These are phyloP conservation scores for Drosophila robusta DNA, from an alignment of 2,888 invertebrate species.

Conservation along the genomic window DNA sequence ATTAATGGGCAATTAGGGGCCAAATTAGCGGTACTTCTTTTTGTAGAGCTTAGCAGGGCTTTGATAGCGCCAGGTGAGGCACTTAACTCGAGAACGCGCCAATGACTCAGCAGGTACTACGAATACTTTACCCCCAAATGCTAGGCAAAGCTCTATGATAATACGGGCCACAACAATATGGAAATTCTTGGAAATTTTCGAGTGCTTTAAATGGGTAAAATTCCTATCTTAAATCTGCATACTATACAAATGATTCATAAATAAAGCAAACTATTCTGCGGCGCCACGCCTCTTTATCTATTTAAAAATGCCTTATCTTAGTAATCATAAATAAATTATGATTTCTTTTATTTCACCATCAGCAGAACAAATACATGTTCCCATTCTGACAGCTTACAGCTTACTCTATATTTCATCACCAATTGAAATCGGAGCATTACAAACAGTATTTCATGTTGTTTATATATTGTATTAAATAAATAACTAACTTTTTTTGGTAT, in stretches of 20 bases:
- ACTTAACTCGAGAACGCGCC: not conserved
- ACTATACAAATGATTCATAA: conserved; percentile 27
- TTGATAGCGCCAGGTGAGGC: conserved; percentile 45
- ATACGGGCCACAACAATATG: conserved; percentile 10
- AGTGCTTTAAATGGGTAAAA: not conserved
- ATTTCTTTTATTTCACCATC: conserved; percentile 39
- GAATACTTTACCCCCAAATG: not conserved
- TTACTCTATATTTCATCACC: conserved; percentile 38
- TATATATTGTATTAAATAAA: conserved; percentile 9
- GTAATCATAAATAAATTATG: conserved; percentile 32
- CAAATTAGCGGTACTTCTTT: conserved; percentile 63
- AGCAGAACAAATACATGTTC: not conserved
- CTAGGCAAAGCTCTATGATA: conserved; percentile 5
- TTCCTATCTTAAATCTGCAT: conserved; percentile 16
- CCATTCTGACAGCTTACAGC: not conserved
- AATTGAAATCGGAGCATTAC: conserved; percentile 11
- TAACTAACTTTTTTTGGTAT: not conserved
- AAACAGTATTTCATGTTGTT: conserved; percentile 12
- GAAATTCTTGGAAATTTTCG: conserved; percentile 26
- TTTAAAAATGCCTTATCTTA: conserved; percentile 25
- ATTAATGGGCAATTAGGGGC: conserved; percentile 67
- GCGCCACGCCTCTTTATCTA: conserved; percentile 2
- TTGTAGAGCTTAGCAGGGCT: conserved; percentile 50
- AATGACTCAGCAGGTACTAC: conserved; percentile 28
- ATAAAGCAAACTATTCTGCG: not conserved